Conservation (phyloP, 2,888 invertebrate genomes). For the Tinea pellionella region DNA sequence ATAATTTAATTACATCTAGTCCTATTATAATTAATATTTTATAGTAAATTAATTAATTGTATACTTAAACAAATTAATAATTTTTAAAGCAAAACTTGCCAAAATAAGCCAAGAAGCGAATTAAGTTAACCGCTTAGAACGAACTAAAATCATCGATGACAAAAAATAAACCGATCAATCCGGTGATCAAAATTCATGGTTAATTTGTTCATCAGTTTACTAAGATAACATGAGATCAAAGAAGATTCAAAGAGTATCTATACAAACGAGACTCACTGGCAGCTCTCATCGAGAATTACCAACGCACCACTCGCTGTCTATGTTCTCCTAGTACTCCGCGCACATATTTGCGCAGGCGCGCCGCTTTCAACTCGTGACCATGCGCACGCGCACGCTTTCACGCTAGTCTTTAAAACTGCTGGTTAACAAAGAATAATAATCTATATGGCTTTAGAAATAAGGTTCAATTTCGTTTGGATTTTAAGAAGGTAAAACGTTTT, state of each 20-base stretch:
- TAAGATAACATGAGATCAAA: conserved; percentile 30
- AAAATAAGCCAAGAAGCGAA: too few species aligned
- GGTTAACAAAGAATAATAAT: background rate
- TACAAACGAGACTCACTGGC: background rate
- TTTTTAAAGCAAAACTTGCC: too few species aligned
- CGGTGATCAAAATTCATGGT: conserved; percentile 39
- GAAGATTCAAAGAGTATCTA: background rate
- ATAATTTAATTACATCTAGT: too few species aligned
- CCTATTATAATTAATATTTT: too few species aligned
- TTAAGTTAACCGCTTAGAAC: too few species aligned
- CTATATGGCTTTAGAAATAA: background rate
- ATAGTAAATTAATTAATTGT: too few species aligned
- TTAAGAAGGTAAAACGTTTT: background rate
- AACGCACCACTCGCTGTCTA: conserved; percentile 14
- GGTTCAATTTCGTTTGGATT: background rate
- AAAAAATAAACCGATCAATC: background rate
- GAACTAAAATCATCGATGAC: background rate
- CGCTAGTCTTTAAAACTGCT: conserved; percentile 1
- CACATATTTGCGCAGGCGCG: conserved; percentile 65
- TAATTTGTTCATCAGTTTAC: conserved; percentile 52
- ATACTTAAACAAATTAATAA: too few species aligned
- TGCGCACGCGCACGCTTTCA: conserved; percentile 39
- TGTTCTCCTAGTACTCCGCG: conserved; percentile 53
- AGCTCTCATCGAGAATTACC: background rate
- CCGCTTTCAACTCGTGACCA: conserved; percentile 45